Conservation (phyloP, 2,888 invertebrate species). For the Phengaris arion region DNA sequence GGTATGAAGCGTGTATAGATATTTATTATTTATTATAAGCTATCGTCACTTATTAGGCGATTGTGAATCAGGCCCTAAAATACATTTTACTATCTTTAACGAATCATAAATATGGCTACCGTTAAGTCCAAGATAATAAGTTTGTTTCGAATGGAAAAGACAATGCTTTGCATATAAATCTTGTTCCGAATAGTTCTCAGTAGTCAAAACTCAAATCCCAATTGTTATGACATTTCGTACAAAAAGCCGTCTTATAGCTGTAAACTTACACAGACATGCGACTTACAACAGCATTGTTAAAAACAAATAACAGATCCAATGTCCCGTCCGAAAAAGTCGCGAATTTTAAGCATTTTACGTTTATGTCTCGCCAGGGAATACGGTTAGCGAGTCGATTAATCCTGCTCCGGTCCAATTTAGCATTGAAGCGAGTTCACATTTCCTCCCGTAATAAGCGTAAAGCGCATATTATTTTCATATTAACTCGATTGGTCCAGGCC, state of each 20-base stretch:
- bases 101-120: not conserved
- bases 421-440: conserved; percentile 50
- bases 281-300: conserved; percentile 1
- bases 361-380: conserved; percentile 25
- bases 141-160: not conserved
- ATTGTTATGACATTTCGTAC: not conserved
- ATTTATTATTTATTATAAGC: no score
- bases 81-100: no score
- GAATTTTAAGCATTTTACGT: conserved; percentile 21
- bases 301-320: not conserved
- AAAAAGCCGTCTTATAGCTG: not conserved
- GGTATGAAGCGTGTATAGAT: no score
- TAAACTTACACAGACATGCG: not conserved
- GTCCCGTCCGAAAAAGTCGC: conserved; percentile 8
- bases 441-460: conserved; percentile 60
- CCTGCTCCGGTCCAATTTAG: conserved; percentile 44
- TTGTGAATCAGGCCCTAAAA: no score
- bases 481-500: conserved; percentile 67
- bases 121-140: not conserved
- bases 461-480: conserved; percentile 74
- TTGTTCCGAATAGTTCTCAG: not conserved
- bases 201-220: not conserved
- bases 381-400: conserved; percentile 22
- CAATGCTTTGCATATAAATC: not conserved
- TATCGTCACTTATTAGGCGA: no score